Base-by-base conservation (phyloP, 2,888 invertebrate genomes). In the Megalurothrips usitatus region DNA sequence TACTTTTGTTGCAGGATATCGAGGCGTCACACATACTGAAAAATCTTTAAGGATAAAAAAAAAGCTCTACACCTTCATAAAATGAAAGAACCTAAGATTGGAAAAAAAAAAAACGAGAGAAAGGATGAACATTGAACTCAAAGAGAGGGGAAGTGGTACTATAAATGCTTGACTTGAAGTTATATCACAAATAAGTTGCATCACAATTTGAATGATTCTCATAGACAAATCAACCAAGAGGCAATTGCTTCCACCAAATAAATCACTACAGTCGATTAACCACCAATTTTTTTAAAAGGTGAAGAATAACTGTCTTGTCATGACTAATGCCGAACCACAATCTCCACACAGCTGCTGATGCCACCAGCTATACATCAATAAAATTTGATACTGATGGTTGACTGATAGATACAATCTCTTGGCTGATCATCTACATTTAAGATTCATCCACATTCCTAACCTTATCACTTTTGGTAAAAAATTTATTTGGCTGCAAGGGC, bases 131-230 rank as follows among this genome's bases (percentile, higher is more conserved):
- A 43, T 2, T 4, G 34, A 43, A 43, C 34, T 43, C 34, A 43
- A 43, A 43, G 6, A 43, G 34, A 43, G 34, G 34, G 34, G 6
- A 43, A 10, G 23, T 8, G 8, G 52, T 26, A 75, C 68, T 12
- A 26, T 75, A 75, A 75, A 75, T 75, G 68, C 26, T 75, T 75
- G 68, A 75, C 68, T 75, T 75, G 68, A 75, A 75, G 68, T 75
- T 75, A 26, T 75, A 75, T 75, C 68, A 75, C 68, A 75, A 75
- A 75, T 23, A 75, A 23, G 68, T 75, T 75, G 68, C 68, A 75
- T 75, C 68, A 75, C 68, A 75, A 26, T 26, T 75, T 23, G 4
- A 75, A 75, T 12, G 8, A 43, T 43, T 43, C 34, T 43, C 34
- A 43, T 43, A 43, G 34, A 58, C 19, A 58, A 0, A 58, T 14